phyloP scores from a whole-genome alignment of 2,888 invertebrate genomes.

The Watsonalla cultraria region DNA sequence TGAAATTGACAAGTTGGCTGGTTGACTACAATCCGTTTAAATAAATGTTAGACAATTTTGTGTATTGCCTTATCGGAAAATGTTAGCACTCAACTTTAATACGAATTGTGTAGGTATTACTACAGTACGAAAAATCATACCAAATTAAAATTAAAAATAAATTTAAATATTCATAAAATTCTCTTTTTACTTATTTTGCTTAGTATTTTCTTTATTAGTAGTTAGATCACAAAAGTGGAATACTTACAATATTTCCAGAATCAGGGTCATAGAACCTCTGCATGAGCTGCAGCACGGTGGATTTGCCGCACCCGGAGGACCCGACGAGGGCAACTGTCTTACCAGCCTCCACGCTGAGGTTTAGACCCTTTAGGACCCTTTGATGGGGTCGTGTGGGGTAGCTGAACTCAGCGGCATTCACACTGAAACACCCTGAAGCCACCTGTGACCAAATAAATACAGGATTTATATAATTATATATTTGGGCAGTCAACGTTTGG shows the following conservation, averaged over 20 bases:
- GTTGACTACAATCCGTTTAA: too few species aligned
- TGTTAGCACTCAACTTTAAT: too few species aligned
- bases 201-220: too few species aligned
- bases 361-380: constrained; percentile 83
- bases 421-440: constrained; percentile 81
- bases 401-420: constrained; percentile 84
- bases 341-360: constrained; percentile 82
- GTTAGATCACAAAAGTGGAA: not conserved
- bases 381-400: constrained; percentile 89
- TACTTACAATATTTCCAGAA: constrained; percentile 65
- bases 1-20: too few species aligned
- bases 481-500: too few species aligned
- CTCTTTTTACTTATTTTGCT: too few species aligned
- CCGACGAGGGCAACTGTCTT: constrained; percentile 87
- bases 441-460: constrained; percentile 43
- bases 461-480: not conserved
- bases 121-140: too few species aligned
- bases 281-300: constrained; percentile 87
- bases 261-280: constrained; percentile 89
- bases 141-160: too few species aligned
- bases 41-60: too few species aligned
- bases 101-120: too few species aligned
- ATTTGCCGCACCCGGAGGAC: constrained; percentile 88
- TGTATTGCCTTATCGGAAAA: too few species aligned
- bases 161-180: too few species aligned